Base-by-base conservation (phyloP, 2,113 vertebrate genomes). In the Ophthalmolycus amberensis region DNA sequence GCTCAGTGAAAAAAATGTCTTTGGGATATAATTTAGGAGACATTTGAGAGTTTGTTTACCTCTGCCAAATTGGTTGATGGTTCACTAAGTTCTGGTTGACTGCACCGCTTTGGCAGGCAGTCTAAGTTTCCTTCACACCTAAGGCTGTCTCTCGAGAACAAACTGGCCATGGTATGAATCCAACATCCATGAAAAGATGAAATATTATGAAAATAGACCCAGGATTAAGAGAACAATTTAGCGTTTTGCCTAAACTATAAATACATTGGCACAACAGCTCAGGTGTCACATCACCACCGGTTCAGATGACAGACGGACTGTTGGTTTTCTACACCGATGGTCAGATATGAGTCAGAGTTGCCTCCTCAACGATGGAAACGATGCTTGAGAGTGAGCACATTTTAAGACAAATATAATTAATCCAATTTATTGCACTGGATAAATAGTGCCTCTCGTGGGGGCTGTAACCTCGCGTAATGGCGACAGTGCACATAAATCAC, bases 261-360 rank as follows among this genome's bases (percentile, higher is more conserved):
- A 80, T 84, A 84, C 63, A 72, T 34, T 18, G 50, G 14, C 83
- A 20, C 25, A 1, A 18, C 34, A 56, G 75, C 34, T 77, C 46
- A 63, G 75, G 69, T 80, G 69, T 84, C 75, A 70, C 74, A 82
- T 80, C 59, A 48, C 40, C 15, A 37, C 50, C 71, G 79, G 15
- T 80, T 75, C 70, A 65, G 58, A 58, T 78, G 72, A 82, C 67
- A 86, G 63, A 82, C 44, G 62, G 59, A 65, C 65, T 73, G 77
- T 69, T 84, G 80, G 62, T 71, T 84, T 86, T 80, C 60, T 52
- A 66, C 77, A 73, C 52, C 12, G 27, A 64, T 85, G 82, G 67
- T 83, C 83, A 90, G 84, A 84, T 86, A 74, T 92, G 88, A 90
- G 79, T 92, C 90, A 91, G 75, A 84, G 56, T 85, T 88, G 77